Evolutionary conservation across 2,113 vertebrate species (phyloP).

Genomic region (Chelonoidis abingdonii): DNA sequence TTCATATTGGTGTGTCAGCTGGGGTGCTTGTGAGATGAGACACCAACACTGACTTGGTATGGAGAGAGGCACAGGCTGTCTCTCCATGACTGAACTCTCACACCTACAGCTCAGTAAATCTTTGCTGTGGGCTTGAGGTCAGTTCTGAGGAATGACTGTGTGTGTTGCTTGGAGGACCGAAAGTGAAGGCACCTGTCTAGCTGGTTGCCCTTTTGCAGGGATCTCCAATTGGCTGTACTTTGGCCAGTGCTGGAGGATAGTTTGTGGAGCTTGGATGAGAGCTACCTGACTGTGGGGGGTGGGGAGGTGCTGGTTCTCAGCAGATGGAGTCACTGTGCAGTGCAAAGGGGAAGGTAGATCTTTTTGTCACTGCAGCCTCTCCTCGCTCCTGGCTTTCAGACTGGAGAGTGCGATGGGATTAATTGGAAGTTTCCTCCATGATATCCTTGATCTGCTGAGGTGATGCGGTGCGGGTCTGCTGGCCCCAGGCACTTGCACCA

Average conservation of each 20-base stretch:
- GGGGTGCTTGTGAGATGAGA: not conserved
- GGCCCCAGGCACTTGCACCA: not conserved
- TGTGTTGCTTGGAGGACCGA: fast-evolving
- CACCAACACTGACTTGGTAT: not conserved
- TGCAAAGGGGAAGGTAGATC: not conserved
- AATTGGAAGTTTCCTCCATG: not conserved
- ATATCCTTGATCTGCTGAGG: not conserved
- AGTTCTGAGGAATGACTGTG: not conserved
- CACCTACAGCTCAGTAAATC: not conserved
- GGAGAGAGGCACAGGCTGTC: not conserved
- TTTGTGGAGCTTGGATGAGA: not conserved
- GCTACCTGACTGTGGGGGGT: not conserved
- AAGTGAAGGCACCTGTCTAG: not conserved
- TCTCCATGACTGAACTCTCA: not conserved
- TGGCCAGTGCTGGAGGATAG: not conserved
- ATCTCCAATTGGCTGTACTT: not conserved
- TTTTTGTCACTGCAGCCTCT: not conserved
- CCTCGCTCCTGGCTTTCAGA: not conserved
- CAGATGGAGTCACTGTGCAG: not conserved
- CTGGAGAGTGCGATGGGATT: not conserved
- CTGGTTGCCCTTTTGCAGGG: not conserved
- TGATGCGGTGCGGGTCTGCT: not conserved
- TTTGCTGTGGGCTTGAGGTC: not conserved
- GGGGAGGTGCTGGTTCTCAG: not conserved
- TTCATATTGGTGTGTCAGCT: not conserved